Evolutionary conservation across 2,888 invertebrate species (phyloP).

Genomic region (Drosophila putrida): DNA sequence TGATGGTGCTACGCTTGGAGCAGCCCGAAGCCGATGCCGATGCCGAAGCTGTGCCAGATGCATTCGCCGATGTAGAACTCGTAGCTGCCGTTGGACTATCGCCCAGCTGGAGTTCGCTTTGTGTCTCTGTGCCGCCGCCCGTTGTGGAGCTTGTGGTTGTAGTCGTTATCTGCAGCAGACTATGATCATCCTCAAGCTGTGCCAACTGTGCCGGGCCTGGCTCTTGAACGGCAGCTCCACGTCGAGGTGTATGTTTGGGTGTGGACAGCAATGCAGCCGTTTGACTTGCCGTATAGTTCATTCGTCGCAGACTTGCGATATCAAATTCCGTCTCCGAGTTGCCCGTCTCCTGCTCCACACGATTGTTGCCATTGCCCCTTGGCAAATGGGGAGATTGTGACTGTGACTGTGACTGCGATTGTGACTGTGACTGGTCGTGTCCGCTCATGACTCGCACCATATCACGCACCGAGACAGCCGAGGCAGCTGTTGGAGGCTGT

Average conservation of each 20-base stretch:
- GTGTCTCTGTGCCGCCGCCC: constrained; percentile 47
- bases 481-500: not conserved
- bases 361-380: constrained; percentile 90
- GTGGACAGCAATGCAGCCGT: constrained; percentile 84
- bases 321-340: constrained; percentile 80
- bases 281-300: constrained; percentile 85
- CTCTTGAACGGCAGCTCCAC: constrained; percentile 22
- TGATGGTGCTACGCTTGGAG: constrained; percentile 60
- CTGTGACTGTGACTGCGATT: constrained; percentile 9
- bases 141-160: constrained; percentile 63
- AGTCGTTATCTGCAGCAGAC: constrained; percentile 78
- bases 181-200: constrained; percentile 81
- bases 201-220: constrained; percentile 24
- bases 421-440: constrained; percentile 84
- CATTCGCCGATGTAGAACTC: constrained; percentile 26
- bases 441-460: constrained; percentile 90
- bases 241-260: constrained; percentile 81
- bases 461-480: constrained; percentile 88
- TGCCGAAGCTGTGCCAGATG: constrained; percentile 76
- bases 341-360: constrained; percentile 86
- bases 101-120: constrained; percentile 57
- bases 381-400: not conserved
- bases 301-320: constrained; percentile 85
- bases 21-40: constrained; percentile 60
- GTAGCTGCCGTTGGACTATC: constrained; percentile 30